Conservation (phyloP, 2,888 invertebrate genomes). For the Arctia plantaginis region DNA sequence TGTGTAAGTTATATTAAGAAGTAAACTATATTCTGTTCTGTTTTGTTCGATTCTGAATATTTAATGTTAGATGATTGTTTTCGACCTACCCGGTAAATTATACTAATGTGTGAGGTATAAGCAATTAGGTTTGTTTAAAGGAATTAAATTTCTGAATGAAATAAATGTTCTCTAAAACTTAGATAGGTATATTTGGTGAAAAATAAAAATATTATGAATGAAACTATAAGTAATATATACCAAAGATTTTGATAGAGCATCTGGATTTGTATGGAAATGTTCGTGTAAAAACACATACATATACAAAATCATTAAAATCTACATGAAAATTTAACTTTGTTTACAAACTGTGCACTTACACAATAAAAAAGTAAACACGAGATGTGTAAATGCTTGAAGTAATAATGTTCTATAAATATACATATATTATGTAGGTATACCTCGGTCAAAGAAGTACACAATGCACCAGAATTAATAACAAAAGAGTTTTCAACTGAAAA, state of each 20-base stretch:
- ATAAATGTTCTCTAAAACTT: not conserved
- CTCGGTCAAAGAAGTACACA: too few relatives aligned
- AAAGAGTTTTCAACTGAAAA: too few relatives aligned
- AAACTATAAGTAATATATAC: not conserved
- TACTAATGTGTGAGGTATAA: not conserved
- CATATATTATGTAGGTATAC: too few relatives aligned
- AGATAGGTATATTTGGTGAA: not conserved
- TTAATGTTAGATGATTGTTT: not conserved
- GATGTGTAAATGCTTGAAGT: not conserved
- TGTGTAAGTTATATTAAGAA: constrained; percentile 10
- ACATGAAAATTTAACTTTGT: not conserved
- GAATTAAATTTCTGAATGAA: not conserved
- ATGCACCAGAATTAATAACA: too few relatives aligned
- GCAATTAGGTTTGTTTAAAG: not conserved
- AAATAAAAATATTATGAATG: not conserved
- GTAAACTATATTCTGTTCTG: not conserved
- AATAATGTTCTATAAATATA: too few relatives aligned
- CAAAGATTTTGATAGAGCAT: not conserved
- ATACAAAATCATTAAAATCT: not conserved
- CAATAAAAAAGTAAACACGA: not conserved
- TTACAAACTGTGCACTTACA: not conserved
- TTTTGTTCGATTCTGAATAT: not conserved
- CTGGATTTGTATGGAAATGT: not conserved
- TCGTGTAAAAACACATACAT: not conserved
- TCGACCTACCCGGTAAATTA: not conserved